phyloP scores from a whole-genome alignment of 2,113 vertebrate genomes.

The Ariopsis seemanni region DNA sequence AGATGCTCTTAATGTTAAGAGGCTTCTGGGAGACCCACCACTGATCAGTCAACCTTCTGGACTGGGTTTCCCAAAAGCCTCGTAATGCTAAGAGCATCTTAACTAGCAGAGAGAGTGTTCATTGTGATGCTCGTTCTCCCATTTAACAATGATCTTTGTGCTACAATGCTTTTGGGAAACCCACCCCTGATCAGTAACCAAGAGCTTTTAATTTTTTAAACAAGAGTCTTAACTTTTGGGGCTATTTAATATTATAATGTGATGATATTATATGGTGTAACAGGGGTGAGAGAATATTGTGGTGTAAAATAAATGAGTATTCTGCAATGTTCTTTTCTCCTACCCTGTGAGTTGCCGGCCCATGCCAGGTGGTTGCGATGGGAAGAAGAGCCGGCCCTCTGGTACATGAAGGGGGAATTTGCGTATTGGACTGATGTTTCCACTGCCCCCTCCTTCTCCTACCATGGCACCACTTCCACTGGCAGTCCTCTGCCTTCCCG shows the following conservation, averaged over 20 bases:
- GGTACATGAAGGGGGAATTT: slow-evolving; percentile 63
- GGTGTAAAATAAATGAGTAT: neutral
- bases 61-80: no score
- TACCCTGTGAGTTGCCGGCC: slow-evolving; percentile 69
- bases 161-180: no score
- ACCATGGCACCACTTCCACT: slow-evolving; percentile 32
- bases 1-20: no score
- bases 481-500: slow-evolving; percentile 72
- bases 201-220: neutral
- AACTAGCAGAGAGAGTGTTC: no score
- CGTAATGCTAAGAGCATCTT: no score
- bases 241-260: neutral
- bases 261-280: neutral
- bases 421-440: slow-evolving; percentile 69
- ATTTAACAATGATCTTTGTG: no score
- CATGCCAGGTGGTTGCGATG: slow-evolving; percentile 62
- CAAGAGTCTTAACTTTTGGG: neutral
- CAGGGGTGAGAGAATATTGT: neutral
- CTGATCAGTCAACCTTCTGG: no score
- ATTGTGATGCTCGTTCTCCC: no score
- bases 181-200: neutral
- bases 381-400: slow-evolving; percentile 51
- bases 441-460: slow-evolving; percentile 32
- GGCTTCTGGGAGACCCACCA: no score
- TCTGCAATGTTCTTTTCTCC: slow-evolving; percentile 30